Evolutionary conservation across 2,888 invertebrate species (phyloP), one percentile per base, ranked within the genome.

Genomic region (Polietes domitor): DNA sequence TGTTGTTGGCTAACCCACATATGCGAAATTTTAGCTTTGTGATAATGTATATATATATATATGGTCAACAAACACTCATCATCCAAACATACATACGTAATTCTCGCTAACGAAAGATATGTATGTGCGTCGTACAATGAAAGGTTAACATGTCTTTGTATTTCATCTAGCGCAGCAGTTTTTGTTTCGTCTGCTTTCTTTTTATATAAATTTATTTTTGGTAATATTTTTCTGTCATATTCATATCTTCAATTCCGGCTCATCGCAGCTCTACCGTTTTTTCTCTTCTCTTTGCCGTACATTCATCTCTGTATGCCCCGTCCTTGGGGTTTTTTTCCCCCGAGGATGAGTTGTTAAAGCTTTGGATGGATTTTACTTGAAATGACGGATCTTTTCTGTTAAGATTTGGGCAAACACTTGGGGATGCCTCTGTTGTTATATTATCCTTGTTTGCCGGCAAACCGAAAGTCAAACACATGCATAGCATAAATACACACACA

Each of bases 341-440:
- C 26, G 58, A 26, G 32, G 12, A 32, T 32, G 32, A 32, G 63
- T 0, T 15, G 32, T n/a, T 17, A 63, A 63, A 4, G 32, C 10
- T 32, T 63, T 32, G 12, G n/a, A 17, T 63, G 63, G 63, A 17
- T 63, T 63, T 32, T n/a, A 5, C 32, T 17, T 28, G 24, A 63
- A 63, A 28, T 63, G 63, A 63, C 32, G 32, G 28, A 63, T 63
- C 28, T 32, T 32, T 17, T 63, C 24, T 32, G 28, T 63, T 63
- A 26, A 32, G 28, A 32, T 28, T 63, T 32, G 17, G 28, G 53
- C 53, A 53, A 32, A 32, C 17, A 28, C 12, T 28, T 63, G 2
- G 1, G 32, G 32, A 9, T 5, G 63, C 24, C 32, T 32, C 5
- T 63, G 17, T 32, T 58, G 12, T 58, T 24, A 26, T 58, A 4